Conservation (phyloP, 2,113 vertebrate species). For the Carlito syrichta region DNA sequence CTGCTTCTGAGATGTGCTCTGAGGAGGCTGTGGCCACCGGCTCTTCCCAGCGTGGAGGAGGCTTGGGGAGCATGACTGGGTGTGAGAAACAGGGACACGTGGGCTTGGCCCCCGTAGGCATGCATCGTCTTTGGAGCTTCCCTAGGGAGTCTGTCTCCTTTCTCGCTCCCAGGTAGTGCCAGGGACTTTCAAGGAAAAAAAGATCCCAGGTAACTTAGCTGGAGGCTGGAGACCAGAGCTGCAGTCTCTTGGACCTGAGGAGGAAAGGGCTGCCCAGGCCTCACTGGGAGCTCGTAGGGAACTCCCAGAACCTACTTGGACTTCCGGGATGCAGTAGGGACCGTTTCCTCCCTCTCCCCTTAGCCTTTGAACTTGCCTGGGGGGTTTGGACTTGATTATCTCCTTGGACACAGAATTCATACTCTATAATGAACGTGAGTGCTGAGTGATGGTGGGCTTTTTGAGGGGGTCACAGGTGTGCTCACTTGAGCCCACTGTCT, state of each 20-base stretch:
- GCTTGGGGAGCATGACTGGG: fast-evolving
- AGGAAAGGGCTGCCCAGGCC: not conserved
- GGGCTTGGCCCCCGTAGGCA: not conserved
- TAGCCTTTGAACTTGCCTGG: not conserved
- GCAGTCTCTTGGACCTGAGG: not conserved
- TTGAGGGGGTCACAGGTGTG: not conserved
- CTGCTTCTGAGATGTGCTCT: not conserved
- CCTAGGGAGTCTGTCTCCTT: too few species aligned
- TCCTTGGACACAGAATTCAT: not conserved
- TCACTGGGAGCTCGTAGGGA: not conserved
- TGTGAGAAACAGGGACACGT: fast-evolving
- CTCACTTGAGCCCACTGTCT: not conserved
- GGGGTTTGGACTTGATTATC: not conserved
- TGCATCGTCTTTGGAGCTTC: fast-evolving
- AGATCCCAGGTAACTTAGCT: not conserved
- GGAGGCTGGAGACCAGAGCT: not conserved
- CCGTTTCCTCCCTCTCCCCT: too few species aligned
- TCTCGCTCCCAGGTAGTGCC: not conserved
- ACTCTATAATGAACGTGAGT: not conserved
- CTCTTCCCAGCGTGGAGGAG: fast-evolving
- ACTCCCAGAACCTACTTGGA: not conserved
- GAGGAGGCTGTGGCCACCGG: not conserved
- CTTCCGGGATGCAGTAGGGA: not conserved
- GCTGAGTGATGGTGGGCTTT: not conserved
- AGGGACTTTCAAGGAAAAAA: not conserved